Percentiles rank a stretch among this genome's conserved stretches.
These are phyloP conservation scores for Drosophila eugracilis DNA, from an alignment of 1,140 invertebrate species.

Conservation along the genomic window DNA sequence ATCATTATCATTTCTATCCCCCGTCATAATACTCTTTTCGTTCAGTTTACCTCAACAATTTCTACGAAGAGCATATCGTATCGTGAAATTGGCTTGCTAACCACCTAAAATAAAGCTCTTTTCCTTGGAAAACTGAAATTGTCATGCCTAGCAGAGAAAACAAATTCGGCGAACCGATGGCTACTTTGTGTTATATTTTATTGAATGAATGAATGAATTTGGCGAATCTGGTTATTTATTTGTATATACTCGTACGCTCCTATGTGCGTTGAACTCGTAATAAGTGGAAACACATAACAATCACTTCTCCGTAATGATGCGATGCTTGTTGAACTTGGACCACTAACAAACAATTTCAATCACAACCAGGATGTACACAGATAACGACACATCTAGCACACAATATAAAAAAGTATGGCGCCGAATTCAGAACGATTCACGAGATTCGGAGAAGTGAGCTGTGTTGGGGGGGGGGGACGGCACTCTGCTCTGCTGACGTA, in stretches of 20 bases:
- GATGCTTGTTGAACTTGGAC: constrained; percentile 31
- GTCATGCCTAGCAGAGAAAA: constrained; percentile 15
- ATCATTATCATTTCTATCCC: background rate
- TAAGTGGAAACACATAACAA: constrained; percentile 13
- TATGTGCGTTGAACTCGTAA: background rate
- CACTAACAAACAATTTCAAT: constrained; percentile 17
- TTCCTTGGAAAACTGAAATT: constrained; percentile 45
- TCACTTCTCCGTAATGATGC: constrained; percentile 8
- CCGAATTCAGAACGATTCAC: constrained; percentile 1
- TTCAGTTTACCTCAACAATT: constrained; percentile 40
- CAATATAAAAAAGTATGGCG: constrained; percentile 4
- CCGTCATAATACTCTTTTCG: constrained; percentile 10
- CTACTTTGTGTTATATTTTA: constrained; percentile 18
- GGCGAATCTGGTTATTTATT: background rate
- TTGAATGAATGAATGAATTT: constrained; percentile 32
- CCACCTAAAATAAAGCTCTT: constrained; percentile 33
- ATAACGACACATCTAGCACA: constrained; percentile 25
- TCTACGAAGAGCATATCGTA: constrained; percentile 43
- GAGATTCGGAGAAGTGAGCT: constrained; percentile 1
- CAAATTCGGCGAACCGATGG: constrained; percentile 21
- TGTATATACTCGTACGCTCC: background rate
- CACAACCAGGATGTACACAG: constrained; percentile 39
- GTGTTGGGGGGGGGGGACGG: constrained; percentile 1
- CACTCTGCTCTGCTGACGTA: constrained; percentile 39
- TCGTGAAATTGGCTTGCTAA: constrained; percentile 40